These are phyloP conservation scores for Lutjanus campechanus DNA, from an alignment of 2,797 vertebrate genomes.

Conservation along the genomic window DNA sequence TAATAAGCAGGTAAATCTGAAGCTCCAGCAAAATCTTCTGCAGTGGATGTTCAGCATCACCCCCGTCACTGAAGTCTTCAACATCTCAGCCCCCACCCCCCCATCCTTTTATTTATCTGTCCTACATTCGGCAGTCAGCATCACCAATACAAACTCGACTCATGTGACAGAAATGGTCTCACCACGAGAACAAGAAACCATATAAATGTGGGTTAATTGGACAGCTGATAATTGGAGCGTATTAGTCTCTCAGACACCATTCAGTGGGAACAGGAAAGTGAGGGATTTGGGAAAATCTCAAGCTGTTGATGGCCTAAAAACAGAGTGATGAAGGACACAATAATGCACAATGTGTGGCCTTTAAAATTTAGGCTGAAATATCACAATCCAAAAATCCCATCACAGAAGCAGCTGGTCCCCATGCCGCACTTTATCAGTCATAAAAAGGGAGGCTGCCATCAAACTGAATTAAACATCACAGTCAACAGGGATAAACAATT, in stretches of 20 bases:
- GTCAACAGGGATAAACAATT: neutral
- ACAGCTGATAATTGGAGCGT: constrained; percentile 55
- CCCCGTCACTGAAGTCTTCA: constrained; percentile 16
- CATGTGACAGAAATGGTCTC: constrained; percentile 27
- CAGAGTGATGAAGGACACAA: constrained; percentile 35
- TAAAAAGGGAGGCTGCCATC: constrained; percentile 8
- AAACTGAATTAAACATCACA: constrained; percentile 17
- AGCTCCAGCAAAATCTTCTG: constrained; percentile 31
- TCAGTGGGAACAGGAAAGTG: constrained; percentile 49
- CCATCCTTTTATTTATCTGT: constrained; percentile 45
- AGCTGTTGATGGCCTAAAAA: constrained; percentile 50
- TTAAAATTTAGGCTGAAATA: constrained; percentile 22
- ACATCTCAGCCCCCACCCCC: constrained; percentile 10
- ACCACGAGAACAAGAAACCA: constrained; percentile 28
- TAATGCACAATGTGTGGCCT: constrained; percentile 14
- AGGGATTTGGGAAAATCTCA: constrained; percentile 40
- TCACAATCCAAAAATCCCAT: constrained; percentile 43
- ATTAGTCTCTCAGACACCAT: constrained; percentile 41
- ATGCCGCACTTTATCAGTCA: constrained; percentile 2
- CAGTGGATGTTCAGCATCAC: constrained; percentile 11
- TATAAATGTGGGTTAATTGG: constrained; percentile 58
- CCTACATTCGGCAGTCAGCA: constrained; percentile 53
- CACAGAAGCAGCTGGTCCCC: constrained; percentile 18
- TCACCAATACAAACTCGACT: constrained; percentile 17
- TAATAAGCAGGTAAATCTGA: constrained; percentile 28